These are phyloP conservation scores for Halocynthia aurantium DNA, from an alignment of 23 tunicate species.

Conservation along the genomic window DNA sequence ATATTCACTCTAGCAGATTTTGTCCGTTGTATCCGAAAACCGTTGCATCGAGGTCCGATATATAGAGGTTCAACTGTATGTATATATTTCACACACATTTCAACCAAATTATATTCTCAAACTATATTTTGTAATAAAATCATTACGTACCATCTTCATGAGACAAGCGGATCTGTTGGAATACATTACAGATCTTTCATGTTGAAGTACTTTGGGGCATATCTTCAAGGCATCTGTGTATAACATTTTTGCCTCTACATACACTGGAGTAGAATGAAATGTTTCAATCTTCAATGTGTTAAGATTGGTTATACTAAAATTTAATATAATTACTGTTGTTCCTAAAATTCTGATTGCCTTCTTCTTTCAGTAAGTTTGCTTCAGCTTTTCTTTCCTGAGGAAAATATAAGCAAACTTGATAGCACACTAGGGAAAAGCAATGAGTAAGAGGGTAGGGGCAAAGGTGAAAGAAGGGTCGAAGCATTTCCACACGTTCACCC, in stretches of 20 bases:
- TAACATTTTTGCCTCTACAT: constrained; percentile 37
- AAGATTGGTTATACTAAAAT: neutral
- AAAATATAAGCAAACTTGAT: no score
- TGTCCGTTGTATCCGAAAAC: no score
- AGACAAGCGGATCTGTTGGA: constrained; percentile 63
- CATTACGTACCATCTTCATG: constrained; percentile 7
- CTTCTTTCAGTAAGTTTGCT: constrained; percentile 28
- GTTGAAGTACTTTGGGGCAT: constrained; percentile 44
- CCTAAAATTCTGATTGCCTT: constrained; percentile 34
- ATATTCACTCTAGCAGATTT: no score
- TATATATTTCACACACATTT: no score
- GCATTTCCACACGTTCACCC: no score
- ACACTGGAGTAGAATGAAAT: neutral
- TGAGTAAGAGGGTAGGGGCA: no score
- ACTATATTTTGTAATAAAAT: neutral
- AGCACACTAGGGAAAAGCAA: no score
- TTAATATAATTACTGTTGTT: neutral
- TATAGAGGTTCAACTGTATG: no score
- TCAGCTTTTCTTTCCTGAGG: constrained; percentile 14
- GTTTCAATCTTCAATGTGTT: neutral
- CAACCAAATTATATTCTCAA: no score
- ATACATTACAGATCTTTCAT: constrained; percentile 43
- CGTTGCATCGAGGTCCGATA: no score
- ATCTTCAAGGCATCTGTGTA: constrained; percentile 55
- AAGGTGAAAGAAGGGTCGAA: no score